Evolutionary conservation across 2,797 vertebrate species (phyloP).

Genomic region (Hypotaenidia philippensis): DNA sequence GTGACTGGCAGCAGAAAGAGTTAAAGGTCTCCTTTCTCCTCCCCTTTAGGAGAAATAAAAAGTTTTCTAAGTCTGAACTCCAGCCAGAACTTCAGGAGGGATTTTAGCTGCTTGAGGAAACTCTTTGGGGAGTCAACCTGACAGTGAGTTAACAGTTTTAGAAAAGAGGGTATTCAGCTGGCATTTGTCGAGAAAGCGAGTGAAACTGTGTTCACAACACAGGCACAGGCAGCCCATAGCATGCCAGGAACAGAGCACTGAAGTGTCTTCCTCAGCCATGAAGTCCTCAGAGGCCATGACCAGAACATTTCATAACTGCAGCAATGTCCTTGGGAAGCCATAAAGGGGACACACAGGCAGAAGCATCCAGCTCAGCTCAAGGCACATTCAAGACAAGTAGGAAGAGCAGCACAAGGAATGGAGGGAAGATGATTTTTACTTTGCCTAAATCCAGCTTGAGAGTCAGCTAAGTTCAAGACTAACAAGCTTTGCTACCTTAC

Average conservation of each 20-base stretch:
- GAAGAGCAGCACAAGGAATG: background rate
- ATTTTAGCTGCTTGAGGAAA: background rate
- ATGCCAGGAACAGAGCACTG: background rate
- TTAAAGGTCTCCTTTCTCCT: conserved; percentile 7
- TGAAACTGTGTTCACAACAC: background rate
- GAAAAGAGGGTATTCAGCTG: background rate
- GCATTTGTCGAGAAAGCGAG: background rate
- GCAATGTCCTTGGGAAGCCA: background rate
- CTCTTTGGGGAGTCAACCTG: background rate
- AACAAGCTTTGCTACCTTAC: background rate
- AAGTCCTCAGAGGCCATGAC: accelerated
- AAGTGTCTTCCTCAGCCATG: background rate
- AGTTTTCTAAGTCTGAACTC: background rate
- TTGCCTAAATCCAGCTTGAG: background rate
- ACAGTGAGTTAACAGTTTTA: background rate
- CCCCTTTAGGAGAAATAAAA: background rate
- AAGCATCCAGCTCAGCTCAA: background rate
- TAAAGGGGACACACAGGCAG: background rate
- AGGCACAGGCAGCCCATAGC: background rate
- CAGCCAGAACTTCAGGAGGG: background rate
- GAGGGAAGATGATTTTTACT: background rate
- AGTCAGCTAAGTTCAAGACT: background rate
- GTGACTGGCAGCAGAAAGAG: background rate
- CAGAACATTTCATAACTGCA: background rate
- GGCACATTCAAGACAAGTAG: background rate